Evolutionary conservation across 2,797 vertebrate species (phyloP).

Genomic region (Gymnothorax reevesii): DNA sequence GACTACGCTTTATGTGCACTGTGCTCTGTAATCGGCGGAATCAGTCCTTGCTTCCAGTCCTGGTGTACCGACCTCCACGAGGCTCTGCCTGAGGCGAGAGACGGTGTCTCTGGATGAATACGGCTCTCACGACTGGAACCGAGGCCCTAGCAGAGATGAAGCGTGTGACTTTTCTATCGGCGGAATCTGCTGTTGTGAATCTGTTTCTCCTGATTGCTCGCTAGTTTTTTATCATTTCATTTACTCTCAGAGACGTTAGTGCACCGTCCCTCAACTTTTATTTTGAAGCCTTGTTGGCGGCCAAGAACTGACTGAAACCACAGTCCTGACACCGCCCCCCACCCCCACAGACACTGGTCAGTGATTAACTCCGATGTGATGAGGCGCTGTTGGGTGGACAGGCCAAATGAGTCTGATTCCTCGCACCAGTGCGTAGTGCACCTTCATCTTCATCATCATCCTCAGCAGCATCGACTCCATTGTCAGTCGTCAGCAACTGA

Average conservation of each 20-base stretch:
- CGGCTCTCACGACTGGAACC: slow-evolving; percentile 61
- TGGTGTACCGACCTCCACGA: too few relatives aligned
- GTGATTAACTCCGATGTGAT: slow-evolving; percentile 26
- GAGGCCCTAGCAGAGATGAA: slow-evolving; percentile 66
- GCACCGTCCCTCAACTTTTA: slow-evolving; percentile 41
- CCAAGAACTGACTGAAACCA: slow-evolving; percentile 30
- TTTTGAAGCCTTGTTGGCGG: neutral
- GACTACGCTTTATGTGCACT: too few relatives aligned
- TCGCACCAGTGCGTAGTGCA: neutral
- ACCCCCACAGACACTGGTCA: neutral
- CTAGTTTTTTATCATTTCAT: neutral
- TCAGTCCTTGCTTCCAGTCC: too few relatives aligned
- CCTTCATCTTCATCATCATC: slow-evolving; percentile 51
- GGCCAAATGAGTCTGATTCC: neutral
- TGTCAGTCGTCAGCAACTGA: slow-evolving; percentile 55
- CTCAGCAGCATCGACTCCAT: slow-evolving; percentile 36
- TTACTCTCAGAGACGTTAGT: slow-evolving; percentile 20
- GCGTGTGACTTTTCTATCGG: slow-evolving; percentile 76
- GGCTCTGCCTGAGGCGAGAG: too few relatives aligned
- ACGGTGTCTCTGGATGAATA: slow-evolving; percentile 61
- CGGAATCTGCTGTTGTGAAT: slow-evolving; percentile 76
- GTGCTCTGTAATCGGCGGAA: too few relatives aligned
- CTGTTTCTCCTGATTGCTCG: slow-evolving; percentile 52
- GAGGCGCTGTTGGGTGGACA: slow-evolving; percentile 18
- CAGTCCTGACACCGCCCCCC: neutral